A percentile compares a stretch with the other conserved stretches of the same genome.
Conservation (phyloP, 2,797 vertebrate genomes). For the Girardinus metallicus region DNA sequence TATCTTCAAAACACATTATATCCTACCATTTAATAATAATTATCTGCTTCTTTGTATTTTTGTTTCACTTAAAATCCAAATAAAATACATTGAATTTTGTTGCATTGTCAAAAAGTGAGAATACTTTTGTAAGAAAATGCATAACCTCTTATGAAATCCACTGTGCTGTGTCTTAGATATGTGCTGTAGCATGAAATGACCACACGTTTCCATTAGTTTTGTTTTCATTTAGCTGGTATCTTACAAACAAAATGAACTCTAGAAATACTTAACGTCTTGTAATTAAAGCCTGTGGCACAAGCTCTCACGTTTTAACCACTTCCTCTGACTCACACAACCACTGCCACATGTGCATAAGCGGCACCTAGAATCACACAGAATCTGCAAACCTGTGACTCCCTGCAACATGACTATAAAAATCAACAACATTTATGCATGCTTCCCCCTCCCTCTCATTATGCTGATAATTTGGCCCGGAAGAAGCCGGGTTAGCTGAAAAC, state of each 20-base stretch:
- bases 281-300: conserved; percentile 33
- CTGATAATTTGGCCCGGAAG: conserved; percentile 17
- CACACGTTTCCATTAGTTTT: conserved; percentile 20
- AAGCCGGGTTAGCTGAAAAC: conserved; percentile 21
- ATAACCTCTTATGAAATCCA: conserved; percentile 3
- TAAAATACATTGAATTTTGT: neutral
- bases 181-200: neutral
- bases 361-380: conserved; percentile 6
- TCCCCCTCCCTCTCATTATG: conserved; percentile 1
- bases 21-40: neutral
- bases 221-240: conserved; percentile 21
- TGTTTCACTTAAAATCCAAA: neutral
- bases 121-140: neutral
- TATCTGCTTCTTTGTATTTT: neutral
- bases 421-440: conserved; percentile 21
- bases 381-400: conserved; percentile 17
- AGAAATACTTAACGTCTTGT: conserved; percentile 26
- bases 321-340: conserved; percentile 55
- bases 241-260: neutral
- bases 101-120: neutral
- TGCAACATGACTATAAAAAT: conserved; percentile 13
- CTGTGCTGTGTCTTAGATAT: neutral
- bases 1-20: neutral
- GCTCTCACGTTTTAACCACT: conserved; percentile 61
- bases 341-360: conserved; percentile 28